phyloP scores from a whole-genome alignment of 92 coral and sea anemone genomes.

The Umimayanthus kanabou region DNA sequence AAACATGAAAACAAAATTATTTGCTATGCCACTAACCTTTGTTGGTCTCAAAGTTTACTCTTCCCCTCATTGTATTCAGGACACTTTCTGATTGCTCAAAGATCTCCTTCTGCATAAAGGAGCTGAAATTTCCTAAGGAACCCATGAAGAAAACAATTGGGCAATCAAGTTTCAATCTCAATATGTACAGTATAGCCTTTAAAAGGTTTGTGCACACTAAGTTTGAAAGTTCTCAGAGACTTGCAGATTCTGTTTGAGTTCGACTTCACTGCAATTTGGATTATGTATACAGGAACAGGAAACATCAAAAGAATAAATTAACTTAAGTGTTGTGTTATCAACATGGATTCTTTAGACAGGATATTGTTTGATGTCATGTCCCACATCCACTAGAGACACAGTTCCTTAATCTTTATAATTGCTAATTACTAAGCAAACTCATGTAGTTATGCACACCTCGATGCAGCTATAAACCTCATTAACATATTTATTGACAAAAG shows the following conservation, averaged over 20 bases:
- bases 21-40: constrained; percentile 62
- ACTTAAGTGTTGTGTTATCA: too few species aligned
- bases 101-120: constrained; percentile 98
- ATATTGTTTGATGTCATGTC: constrained; percentile 13
- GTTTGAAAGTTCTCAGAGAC: neutral
- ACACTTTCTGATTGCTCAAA: constrained; percentile 99
- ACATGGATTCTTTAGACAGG: neutral
- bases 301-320: neutral
- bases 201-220: neutral
- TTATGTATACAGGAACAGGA: constrained; percentile 6
- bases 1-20: neutral
- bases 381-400: neutral
- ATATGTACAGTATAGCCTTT: neutral
- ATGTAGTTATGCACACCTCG: too few species aligned
- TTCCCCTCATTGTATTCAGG: constrained; percentile 95
- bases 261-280: neutral
- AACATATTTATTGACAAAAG: neutral
- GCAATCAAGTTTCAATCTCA: neutral
- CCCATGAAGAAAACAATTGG: constrained; percentile 9
- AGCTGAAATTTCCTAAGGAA: constrained; percentile 80
- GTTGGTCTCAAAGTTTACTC: constrained; percentile 86
- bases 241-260: neutral
- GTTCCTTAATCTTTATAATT: neutral
- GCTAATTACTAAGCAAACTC: neutral
- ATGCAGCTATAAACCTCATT: neutral